Evolutionary conservation across 2,797 vertebrate species (phyloP).

Genomic region (Atherinosoma microstoma): DNA sequence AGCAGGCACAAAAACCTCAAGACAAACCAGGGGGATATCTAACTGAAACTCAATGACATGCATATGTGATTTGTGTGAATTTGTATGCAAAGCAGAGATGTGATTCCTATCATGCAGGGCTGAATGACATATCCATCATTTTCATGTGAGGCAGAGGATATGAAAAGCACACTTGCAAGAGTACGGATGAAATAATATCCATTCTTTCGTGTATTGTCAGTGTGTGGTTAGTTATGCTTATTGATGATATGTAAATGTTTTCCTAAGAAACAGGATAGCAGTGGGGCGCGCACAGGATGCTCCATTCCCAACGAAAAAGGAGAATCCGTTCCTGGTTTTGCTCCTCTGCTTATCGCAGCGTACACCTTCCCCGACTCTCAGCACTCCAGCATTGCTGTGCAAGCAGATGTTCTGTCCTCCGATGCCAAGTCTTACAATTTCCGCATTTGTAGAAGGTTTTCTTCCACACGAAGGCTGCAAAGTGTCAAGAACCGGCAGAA

Average conservation of each 20-base stretch:
- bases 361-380: slow-evolving; percentile 72
- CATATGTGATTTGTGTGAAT: slow-evolving; percentile 70
- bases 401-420: slow-evolving; percentile 83
- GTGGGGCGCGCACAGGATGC: slow-evolving; percentile 50
- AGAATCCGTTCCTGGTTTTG: slow-evolving; percentile 84
- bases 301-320: slow-evolving; percentile 68
- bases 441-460: slow-evolving; percentile 68
- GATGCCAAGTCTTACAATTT: slow-evolving; percentile 69
- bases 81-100: slow-evolving; percentile 71
- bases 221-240: slow-evolving; percentile 57
- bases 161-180: slow-evolving; percentile 54
- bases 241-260: slow-evolving; percentile 65
- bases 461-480: slow-evolving; percentile 49
- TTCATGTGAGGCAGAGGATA: slow-evolving; percentile 62
- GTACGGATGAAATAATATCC: slow-evolving; percentile 43
- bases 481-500: slow-evolving; percentile 55
- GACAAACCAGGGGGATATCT: slow-evolving; percentile 60
- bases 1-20: slow-evolving; percentile 31
- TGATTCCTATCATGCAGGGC: slow-evolving; percentile 63
- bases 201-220: slow-evolving; percentile 35
- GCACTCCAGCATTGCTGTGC: slow-evolving; percentile 84
- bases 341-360: slow-evolving; percentile 65
- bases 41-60: slow-evolving; percentile 67
- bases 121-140: slow-evolving; percentile 74
- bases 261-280: slow-evolving; percentile 12